Evolutionary conservation across 37 sponge, comb jelly and placozoan genomes (phyloP), one percentile per base, ranked within the genome.

Genomic region (Mnemiopsis leidyi): DNA sequence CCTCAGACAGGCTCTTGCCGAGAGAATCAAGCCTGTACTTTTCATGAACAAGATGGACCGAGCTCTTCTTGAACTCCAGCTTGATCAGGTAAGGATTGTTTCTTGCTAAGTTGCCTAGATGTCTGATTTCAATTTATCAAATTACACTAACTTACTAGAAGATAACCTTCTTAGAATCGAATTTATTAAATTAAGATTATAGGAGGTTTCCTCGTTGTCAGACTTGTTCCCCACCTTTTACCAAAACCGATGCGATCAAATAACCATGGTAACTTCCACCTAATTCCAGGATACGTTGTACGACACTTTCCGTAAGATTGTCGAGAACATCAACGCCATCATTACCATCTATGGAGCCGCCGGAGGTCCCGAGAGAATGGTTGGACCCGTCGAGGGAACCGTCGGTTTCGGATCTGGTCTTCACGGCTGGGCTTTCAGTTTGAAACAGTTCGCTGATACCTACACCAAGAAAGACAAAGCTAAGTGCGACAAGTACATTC

Each of bases 41-140:
- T 99, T 99, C 96, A 93, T 99, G 95, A 99, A 99, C 97, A 99
- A 99, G 95, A 99, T 99, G 99, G 99, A 99, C 97, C 95, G 99
- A 24, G 99, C 99, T 21, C 94, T 99, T 16, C 96, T 99, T 23
- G 99, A 99, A 95, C 94, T 99, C 23, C 99, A 99, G 93, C 95
- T 99, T 24, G 97, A 96, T 82, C 95, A 95, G 77, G 61, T 48
- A n/a, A n/a, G n/a, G n/a, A n/a, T n/a, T n/a, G n/a, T n/a, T n/a
- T n/a, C n/a, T n/a, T n/a, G n/a, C n/a, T n/a, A n/a, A n/a, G n/a
- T n/a, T n/a, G n/a, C n/a, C n/a, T n/a, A n/a, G n/a, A n/a, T n/a
- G n/a, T n/a, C n/a, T n/a, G n/a, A n/a, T n/a, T n/a, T n/a, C n/a
- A n/a, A n/a, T n/a, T n/a, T n/a, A n/a, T n/a, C n/a, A n/a, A n/a